Evolutionary conservation across 1,140 invertebrate genomes (phyloP).

Genomic region (Lasioglossum albipes): DNA sequence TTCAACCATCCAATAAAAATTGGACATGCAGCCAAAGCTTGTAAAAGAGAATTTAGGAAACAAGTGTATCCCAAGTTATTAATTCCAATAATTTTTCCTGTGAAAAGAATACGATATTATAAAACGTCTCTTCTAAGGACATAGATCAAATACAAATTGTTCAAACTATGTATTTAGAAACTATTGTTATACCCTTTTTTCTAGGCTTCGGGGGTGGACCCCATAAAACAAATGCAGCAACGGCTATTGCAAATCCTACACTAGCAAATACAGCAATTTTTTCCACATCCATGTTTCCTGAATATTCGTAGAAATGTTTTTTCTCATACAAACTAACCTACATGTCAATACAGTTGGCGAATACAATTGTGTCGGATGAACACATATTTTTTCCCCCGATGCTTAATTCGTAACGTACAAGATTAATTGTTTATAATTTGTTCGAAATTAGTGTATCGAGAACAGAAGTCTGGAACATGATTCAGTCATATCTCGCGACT

Average conservation of each 20-base stretch:
- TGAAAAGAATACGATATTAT: constrained; percentile 45
- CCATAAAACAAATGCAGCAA: constrained; percentile 90
- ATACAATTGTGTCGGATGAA: neutral
- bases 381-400: neutral
- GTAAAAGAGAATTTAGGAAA: constrained; percentile 92
- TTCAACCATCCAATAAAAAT: constrained; percentile 91
- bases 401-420: neutral
- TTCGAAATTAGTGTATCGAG: neutral
- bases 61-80: constrained; percentile 93
- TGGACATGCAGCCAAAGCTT: constrained; percentile 90
- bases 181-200: constrained; percentile 70
- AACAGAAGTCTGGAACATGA: neutral
- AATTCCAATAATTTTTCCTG: constrained; percentile 88
- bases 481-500: neutral
- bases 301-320: constrained; percentile 4
- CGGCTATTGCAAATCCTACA: constrained; percentile 86
- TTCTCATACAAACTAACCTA: constrained; percentile 30
- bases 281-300: constrained; percentile 83
- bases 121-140: constrained; percentile 2
- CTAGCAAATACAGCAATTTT: constrained; percentile 86
- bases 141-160: neutral
- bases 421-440: neutral
- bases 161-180: neutral
- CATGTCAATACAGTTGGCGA: neutral
- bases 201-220: constrained; percentile 83